phyloP scores from a whole-genome alignment of 1,140 invertebrate species.

The Panagrolaimus sp. region DNA sequence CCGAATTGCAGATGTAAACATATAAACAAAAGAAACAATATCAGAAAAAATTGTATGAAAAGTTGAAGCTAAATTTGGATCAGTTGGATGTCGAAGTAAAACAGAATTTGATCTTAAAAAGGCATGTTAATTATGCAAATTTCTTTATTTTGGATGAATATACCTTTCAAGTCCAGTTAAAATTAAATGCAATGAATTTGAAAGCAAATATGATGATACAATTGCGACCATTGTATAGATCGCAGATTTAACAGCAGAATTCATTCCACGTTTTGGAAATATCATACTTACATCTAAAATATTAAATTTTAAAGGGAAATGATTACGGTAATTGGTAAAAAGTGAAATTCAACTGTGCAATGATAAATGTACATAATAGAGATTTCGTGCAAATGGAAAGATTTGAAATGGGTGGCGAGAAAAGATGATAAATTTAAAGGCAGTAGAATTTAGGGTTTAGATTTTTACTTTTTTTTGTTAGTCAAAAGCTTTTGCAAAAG shows the following conservation, averaged over 20 bases:
- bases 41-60: constrained; percentile 55
- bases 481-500: too few species aligned
- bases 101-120: constrained; percentile 39
- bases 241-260: constrained; percentile 40
- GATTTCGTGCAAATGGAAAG: too few species aligned
- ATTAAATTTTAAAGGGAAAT: too few species aligned
- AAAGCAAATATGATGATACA: constrained; percentile 48
- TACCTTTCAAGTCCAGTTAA: constrained; percentile 50
- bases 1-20: constrained; percentile 56
- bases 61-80: constrained; percentile 48
- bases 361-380: too few species aligned
- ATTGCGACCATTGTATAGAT: constrained; percentile 52
- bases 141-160: constrained; percentile 10
- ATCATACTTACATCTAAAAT: too few species aligned
- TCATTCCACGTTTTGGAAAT: constrained; percentile 33
- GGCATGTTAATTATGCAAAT: constrained; percentile 1
- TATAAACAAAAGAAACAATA: constrained; percentile 49
- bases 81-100: constrained; percentile 41
- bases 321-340: too few species aligned
- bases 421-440: too few species aligned
- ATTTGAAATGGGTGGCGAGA: too few species aligned
- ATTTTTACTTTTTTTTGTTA: too few species aligned
- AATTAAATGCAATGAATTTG: constrained; percentile 47
- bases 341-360: too few species aligned
- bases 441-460: too few species aligned